Base-by-base conservation (phyloP, 1,140 invertebrate species). In the Charaxes varanes region DNA sequence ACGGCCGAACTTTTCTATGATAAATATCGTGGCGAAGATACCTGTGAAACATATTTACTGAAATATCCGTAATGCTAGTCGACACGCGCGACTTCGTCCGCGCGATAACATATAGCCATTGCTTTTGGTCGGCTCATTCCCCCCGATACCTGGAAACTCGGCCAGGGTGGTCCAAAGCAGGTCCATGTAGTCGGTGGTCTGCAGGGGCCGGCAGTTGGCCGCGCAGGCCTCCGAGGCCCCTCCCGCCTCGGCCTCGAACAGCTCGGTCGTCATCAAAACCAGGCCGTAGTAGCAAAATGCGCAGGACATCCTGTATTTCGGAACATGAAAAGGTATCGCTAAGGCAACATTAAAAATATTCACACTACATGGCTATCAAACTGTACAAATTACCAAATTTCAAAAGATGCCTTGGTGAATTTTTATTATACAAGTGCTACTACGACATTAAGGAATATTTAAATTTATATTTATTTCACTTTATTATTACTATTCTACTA, bases 211-310 rank as follows among this genome's bases (percentile, higher is more conserved):
- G 78, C 93, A 95, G 68, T 91, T 90, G 19, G 90, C 87, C 8
- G 87, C 88, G 77, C 90, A 94, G 4, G 88, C 77, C 49, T 85
- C 78, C 57, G 53, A 41, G 76, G 81, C 43, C 50, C 77, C 59
- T n/a, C 85, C 74, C 1, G 88, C 85, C 11, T 86, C 88, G 8
- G 86, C 87, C 62, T 95, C 93, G 81, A 98, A 94, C 15, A 98
- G 84, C 79, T 98, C 96, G 1, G 96, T 98, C 1, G 96, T 97
- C 90, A 98, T 95, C 24, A 98, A 83, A 2, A 99, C 96, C 18
- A 98, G 87, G 1, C 97, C 97, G 74, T 98, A 98, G 71, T 99
- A 99, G 57, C 94, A 97, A 83, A 98, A 98, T 1, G 96, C 95
- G 82, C 95, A 96, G 0, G 93, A 89, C 85, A 96, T 92, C 95